Evolutionary conservation across 2,113 vertebrate species (phyloP).

Genomic region (Leucosticte australis): DNA sequence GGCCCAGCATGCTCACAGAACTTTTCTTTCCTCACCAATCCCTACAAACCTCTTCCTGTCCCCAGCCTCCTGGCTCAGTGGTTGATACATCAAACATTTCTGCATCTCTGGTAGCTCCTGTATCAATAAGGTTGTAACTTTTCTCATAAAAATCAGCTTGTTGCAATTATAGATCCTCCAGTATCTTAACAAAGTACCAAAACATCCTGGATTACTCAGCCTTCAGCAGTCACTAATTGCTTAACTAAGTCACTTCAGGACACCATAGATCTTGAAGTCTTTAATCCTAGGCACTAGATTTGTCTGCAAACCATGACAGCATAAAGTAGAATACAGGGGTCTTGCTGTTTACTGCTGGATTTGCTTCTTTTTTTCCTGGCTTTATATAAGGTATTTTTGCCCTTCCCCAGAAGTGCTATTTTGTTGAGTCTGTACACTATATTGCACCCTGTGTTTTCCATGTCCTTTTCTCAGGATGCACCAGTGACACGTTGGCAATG

Average conservation of each 20-base stretch:
- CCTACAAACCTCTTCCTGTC: neutral
- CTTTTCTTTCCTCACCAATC: neutral
- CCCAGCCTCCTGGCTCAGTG: neutral
- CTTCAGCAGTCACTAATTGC: neutral
- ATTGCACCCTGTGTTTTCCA: neutral
- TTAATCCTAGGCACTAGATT: neutral
- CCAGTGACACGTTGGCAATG: neutral
- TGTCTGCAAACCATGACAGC: neutral
- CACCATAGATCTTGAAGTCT: neutral
- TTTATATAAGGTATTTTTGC: neutral
- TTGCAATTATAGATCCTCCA: neutral
- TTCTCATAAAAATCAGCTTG: neutral
- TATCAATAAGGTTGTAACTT: neutral
- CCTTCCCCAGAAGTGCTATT: neutral
- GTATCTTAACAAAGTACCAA: neutral
- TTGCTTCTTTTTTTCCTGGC: neutral
- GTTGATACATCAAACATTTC: neutral
- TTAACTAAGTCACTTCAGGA: neutral
- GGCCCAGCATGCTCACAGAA: neutral
- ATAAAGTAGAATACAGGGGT: neutral
- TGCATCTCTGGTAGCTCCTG: neutral
- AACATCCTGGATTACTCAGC: neutral
- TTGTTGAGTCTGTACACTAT: neutral
- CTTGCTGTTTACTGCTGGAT: neutral
- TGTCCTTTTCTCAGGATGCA: neutral